phyloP scores from a whole-genome alignment of 2,797 vertebrate species.

The Podarcis lilfordi region DNA sequence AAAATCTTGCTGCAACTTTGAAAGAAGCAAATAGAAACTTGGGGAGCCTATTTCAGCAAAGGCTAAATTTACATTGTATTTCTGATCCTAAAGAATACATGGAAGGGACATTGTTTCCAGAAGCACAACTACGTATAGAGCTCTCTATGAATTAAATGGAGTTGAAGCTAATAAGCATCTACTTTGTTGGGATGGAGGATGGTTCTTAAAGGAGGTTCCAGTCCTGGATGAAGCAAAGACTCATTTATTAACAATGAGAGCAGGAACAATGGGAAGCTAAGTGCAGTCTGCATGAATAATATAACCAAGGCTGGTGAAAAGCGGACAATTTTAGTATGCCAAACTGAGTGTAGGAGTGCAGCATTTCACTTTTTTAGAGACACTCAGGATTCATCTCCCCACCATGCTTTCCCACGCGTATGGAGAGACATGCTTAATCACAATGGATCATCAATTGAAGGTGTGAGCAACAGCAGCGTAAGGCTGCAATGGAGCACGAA shows the following conservation, averaged over 20 bases:
- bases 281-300: constrained; percentile 66
- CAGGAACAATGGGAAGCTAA: constrained; percentile 64
- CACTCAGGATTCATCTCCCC: constrained; percentile 14
- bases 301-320: constrained; percentile 56
- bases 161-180: constrained; percentile 25
- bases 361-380: constrained; percentile 46
- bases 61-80: constrained; percentile 9
- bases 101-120: constrained; percentile 17
- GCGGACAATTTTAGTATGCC: constrained; percentile 42
- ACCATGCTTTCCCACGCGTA: neutral
- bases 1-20: neutral
- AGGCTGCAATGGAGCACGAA: neutral
- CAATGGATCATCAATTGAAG: constrained; percentile 17
- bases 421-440: constrained; percentile 28
- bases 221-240: constrained; percentile 42
- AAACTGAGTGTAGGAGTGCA: constrained; percentile 53
- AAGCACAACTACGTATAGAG: constrained; percentile 42
- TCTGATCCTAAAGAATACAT: constrained; percentile 38
- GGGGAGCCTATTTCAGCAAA: constrained; percentile 19
- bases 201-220: constrained; percentile 56
- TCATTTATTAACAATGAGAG: constrained; percentile 69
- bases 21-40: constrained; percentile 31
- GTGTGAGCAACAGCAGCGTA: neutral
- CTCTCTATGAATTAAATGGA: neutral
- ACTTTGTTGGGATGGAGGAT: constrained; percentile 40